phyloP scores from a whole-genome alignment of 2,113 vertebrate species.

The rabbit (Oryctolagus cuniculus) region mOryCun1.1 NC_091436.1:66954501-66955000 shows the following conservation, averaged over 20 bases:
- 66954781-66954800: conserved; percentile 6
- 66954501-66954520: neutral
- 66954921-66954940: neutral
- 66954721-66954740: conserved; percentile 31
- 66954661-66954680: neutral
- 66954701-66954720: neutral
- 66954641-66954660: neutral
- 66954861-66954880: conserved; percentile 33
- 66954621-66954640: neutral
- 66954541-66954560: neutral
- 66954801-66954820: too few species aligned
- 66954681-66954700: neutral
- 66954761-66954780: neutral
- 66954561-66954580: neutral
- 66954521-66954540: neutral
- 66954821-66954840: too few species aligned
- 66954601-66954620: conserved; percentile 5
- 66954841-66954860: conserved; percentile 48
- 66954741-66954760: neutral
- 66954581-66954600: conserved; percentile 54
- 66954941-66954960: neutral
- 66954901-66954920: neutral
- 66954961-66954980: neutral
- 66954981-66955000: neutral
- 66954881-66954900: neutral